Percentiles rank a stretch among this genome's conserved stretches.
Evolutionary conservation across 2,113 vertebrate genomes (phyloP).

Genomic region (Charina bottae): DNA sequence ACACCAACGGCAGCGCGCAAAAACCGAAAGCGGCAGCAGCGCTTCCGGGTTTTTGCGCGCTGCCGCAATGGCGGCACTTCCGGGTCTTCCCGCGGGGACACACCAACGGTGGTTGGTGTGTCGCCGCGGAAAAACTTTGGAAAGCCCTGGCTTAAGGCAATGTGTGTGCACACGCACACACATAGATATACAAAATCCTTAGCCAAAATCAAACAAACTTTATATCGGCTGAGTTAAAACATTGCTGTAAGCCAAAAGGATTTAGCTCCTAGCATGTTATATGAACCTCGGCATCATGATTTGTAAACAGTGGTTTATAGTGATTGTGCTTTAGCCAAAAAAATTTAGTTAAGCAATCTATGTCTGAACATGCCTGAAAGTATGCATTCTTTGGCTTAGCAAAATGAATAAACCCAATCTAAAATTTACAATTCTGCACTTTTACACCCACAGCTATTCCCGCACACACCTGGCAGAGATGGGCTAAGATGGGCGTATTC

Average conservation of each 20-base stretch:
- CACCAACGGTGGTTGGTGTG: too few species aligned
- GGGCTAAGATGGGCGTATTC: neutral
- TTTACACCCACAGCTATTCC: neutral
- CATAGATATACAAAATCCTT: neutral
- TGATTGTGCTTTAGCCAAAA: neutral
- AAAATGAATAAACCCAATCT: neutral
- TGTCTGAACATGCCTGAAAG: neutral
- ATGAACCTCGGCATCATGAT: neutral
- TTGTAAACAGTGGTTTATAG: neutral
- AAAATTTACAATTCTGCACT: neutral
- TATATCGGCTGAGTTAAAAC: neutral
- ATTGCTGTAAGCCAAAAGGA: neutral
- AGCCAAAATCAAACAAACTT: neutral
- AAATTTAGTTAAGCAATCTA: neutral
- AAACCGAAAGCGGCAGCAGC: too few species aligned
- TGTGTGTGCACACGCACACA: neutral
- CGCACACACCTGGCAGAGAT: neutral
- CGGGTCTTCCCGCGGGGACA: too few species aligned
- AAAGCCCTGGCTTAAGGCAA: neutral
- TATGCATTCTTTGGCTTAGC: neutral
- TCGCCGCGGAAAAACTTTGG: too few species aligned
- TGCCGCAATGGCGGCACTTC: too few species aligned
- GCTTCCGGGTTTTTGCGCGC: too few species aligned
- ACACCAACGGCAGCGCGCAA: too few species aligned
- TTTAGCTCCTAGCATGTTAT: neutral